A percentile compares a stretch with the other conserved stretches of the same genome.
These are phyloP conservation scores for Agelas oroides DNA, from an alignment of 37 sponge, comb jelly and placozoan species.

Conservation along the genomic window DNA sequence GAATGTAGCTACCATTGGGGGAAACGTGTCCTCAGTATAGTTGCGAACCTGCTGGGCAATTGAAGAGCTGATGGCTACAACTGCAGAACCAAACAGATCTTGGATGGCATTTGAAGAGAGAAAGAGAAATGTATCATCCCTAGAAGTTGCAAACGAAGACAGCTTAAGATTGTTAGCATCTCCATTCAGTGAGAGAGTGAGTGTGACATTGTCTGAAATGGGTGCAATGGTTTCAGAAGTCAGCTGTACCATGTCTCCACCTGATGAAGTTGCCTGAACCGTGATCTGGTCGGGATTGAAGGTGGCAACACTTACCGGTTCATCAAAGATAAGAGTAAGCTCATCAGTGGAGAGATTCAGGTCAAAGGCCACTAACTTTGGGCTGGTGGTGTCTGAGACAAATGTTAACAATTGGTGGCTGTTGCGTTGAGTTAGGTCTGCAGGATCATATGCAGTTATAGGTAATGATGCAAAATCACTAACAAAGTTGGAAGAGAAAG, in stretches of 20 bases:
- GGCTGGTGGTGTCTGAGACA: slow-evolving; percentile 65
- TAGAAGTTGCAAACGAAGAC: slow-evolving; percentile 42
- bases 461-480: slow-evolving; percentile 42
- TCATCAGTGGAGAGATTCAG: slow-evolving; percentile 71
- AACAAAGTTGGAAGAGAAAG: slow-evolving; percentile 50
- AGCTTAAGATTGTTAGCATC: slow-evolving; percentile 69
- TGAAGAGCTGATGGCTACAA: slow-evolving; percentile 20
- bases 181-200: slow-evolving; percentile 33
- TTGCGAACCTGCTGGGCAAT: slow-evolving; percentile 54
- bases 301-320: slow-evolving; percentile 70
- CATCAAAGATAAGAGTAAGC: slow-evolving; percentile 75
- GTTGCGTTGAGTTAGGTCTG: background rate
- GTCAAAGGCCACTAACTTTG: slow-evolving; percentile 56
- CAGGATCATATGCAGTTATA: slow-evolving; percentile 41
- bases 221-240: slow-evolving; percentile 2
- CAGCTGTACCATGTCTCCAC: slow-evolving; percentile 7
- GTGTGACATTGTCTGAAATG: slow-evolving; percentile 26
- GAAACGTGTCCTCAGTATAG: slow-evolving; percentile 58
- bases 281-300: slow-evolving; percentile 53
- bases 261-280: slow-evolving; percentile 46
- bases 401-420: slow-evolving; percentile 35
- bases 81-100: slow-evolving; percentile 43
- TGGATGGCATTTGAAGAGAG: slow-evolving; percentile 6
- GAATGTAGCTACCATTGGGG: slow-evolving; percentile 66
- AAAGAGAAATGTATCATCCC: slow-evolving; percentile 47